phyloP scores from a whole-genome alignment of 1,140 invertebrate genomes.

The Trinorchestia longiramus region DNA sequence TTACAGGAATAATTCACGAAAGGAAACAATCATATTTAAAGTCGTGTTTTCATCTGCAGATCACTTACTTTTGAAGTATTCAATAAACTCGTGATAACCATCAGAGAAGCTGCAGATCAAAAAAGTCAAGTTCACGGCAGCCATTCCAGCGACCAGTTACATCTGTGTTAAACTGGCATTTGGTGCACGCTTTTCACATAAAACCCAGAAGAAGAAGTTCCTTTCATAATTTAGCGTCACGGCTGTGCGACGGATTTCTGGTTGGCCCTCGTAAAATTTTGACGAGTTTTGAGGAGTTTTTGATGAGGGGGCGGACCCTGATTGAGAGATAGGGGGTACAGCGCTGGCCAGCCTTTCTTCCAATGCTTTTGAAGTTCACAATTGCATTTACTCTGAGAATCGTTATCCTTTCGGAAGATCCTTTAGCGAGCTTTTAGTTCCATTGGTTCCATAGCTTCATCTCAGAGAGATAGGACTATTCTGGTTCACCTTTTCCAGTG shows the following conservation, averaged over 20 bases:
- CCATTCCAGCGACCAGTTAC: conserved; percentile 30
- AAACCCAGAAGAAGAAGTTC: neutral
- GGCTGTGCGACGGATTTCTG: neutral
- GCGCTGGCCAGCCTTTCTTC: neutral
- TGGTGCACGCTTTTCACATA: conserved; percentile 28
- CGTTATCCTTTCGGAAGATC: too few relatives aligned
- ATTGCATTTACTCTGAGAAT: neutral
- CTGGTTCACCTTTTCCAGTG: neutral
- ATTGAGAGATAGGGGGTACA: neutral
- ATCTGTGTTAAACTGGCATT: conserved; percentile 34
- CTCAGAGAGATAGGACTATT: too few relatives aligned
- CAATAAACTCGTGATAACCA: neutral
- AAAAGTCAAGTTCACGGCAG: conserved; percentile 50
- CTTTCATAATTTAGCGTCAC: conserved; percentile 27
- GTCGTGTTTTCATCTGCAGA: neutral
- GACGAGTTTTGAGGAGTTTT: conserved; percentile 7
- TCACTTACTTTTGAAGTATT: neutral
- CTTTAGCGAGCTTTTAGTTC: too few relatives aligned
- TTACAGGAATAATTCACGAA: neutral
- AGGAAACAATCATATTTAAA: neutral
- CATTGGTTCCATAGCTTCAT: too few relatives aligned
- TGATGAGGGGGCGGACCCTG: neutral
- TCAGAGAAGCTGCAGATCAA: neutral
- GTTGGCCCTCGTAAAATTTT: conserved; percentile 40
- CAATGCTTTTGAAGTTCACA: neutral